phyloP scores from a whole-genome alignment of 2,888 invertebrate species.

The Ischnura elegans region DNA sequence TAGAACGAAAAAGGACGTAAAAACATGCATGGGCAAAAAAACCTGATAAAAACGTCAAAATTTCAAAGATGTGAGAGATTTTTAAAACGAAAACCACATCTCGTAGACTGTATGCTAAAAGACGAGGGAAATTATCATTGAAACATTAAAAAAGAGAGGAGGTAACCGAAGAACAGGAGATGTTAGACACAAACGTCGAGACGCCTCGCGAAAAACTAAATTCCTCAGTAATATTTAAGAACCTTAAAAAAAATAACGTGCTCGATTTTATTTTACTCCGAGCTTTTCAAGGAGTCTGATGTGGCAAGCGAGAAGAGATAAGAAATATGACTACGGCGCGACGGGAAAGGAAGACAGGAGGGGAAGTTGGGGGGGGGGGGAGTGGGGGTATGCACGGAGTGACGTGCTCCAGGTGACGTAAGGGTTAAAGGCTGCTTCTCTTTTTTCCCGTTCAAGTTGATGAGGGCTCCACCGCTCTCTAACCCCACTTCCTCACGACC shows the following conservation, averaged over 20 bases:
- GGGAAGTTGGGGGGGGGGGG: neutral
- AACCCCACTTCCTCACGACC: neutral
- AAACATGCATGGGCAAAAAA: too few species aligned
- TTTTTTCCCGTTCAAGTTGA: slow-evolving; percentile 8
- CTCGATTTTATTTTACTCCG: neutral
- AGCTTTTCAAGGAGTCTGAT: slow-evolving; percentile 5
- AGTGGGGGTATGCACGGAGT: neutral
- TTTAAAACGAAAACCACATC: too few species aligned
- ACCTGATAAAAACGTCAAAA: too few species aligned
- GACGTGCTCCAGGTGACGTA: slow-evolving; percentile 58
- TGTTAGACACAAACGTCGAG: neutral
- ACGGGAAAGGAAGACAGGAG: neutral
- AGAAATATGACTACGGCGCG: neutral
- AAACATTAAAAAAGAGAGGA: too few species aligned
- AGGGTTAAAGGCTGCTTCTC: neutral
- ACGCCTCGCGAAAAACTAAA: neutral
- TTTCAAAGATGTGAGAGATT: too few species aligned
- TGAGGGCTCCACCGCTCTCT: slow-evolving; percentile 34
- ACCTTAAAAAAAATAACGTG: neutral
- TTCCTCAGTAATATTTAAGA: neutral
- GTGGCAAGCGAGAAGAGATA: neutral
- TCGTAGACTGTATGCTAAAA: too few species aligned
- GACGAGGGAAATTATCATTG: too few species aligned
- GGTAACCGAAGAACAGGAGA: neutral
- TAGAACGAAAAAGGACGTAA: too few species aligned